Base-by-base conservation (phyloP, 30 jellyfish, hydroid and myxozoan genomes). In the Haliclystus octoradiatus region DNA sequence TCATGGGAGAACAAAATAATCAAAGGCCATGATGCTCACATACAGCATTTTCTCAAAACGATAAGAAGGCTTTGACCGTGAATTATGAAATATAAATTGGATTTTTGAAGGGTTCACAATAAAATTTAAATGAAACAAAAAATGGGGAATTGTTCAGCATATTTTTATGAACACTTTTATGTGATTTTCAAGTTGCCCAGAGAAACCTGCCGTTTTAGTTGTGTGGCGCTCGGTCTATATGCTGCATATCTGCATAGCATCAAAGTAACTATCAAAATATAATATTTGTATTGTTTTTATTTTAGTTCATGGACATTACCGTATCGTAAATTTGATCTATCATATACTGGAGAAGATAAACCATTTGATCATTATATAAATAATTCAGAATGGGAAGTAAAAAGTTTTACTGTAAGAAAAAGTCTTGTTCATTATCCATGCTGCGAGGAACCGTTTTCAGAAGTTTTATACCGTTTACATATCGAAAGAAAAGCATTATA, bases 301-400 rank as follows among this genome's bases (percentile, higher is more conserved):
- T 28, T 63, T 52, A 72, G 94, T 26, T 65, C 94, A 13, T 73
- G 86, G 94, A 73, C 86, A 14, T 32, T 29, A 22, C 25, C 73
- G 49, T 65, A 50, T 2, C 66, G 70, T 1, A 70, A 65, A 33
- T 34, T 81, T 72, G 82, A 81, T 26, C 40, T 72, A 14, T 32
- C 50, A 19, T 80, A 75, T 34, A 34, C 33, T 24, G 69, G 63
- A 1, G 28, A 26, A 3, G 63, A 81, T 23, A 66, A 53, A 2
- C 82, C 68, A 3, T 52, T 81, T 30, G 51, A 62, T 25, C 84
- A 79, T 70, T 79, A 34, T 50, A 79, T 73, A 24, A 53, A 50
- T 50, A 81, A 81, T 63, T 68, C 94, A 3, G 94, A 81, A 63
- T 81, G 94, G 94, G 88, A 81, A 14, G 83, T 81, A n/a, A 40